A percentile compares a stretch with the other conserved stretches of the same genome.
phyloP scores from a whole-genome alignment of 2,113 vertebrate species.

The Nicator chloris region DNA sequence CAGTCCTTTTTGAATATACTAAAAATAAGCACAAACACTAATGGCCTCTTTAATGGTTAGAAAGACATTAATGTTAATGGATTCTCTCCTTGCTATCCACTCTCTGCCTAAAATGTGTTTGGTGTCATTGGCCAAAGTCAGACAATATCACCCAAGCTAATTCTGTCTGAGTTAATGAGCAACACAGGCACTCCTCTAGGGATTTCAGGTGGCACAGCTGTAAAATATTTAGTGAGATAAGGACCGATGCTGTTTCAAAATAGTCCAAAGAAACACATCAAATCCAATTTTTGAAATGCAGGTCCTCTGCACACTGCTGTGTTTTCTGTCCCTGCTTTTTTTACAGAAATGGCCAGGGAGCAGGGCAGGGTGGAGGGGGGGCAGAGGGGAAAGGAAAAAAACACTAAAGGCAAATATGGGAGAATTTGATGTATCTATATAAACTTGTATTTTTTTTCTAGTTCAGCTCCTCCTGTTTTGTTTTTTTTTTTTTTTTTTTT shows the following conservation, averaged over 20 bases:
- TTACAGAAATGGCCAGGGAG: background rate
- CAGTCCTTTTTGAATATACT: background rate
- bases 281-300: background rate
- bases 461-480: background rate
- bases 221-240: background rate
- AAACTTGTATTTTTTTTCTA: background rate
- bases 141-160: background rate
- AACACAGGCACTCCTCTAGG: background rate
- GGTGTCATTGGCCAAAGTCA: constrained; percentile 10
- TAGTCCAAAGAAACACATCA: background rate
- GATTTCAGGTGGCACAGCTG: background rate
- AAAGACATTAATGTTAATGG: background rate
- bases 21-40: constrained; percentile 6
- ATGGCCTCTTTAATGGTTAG: background rate
- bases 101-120: background rate
- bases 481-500: background rate
- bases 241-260: background rate
- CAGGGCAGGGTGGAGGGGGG: background rate
- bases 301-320: background rate
- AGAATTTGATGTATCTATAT: background rate
- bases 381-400: background rate
- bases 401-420: background rate
- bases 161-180: constrained; percentile 4
- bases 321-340: background rate
- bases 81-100: background rate